Percentiles rank a stretch among this genome's conserved stretches.
Evolutionary conservation across 1,140 invertebrate genomes (phyloP).

Genomic region (Bathynomus jamesi): DNA sequence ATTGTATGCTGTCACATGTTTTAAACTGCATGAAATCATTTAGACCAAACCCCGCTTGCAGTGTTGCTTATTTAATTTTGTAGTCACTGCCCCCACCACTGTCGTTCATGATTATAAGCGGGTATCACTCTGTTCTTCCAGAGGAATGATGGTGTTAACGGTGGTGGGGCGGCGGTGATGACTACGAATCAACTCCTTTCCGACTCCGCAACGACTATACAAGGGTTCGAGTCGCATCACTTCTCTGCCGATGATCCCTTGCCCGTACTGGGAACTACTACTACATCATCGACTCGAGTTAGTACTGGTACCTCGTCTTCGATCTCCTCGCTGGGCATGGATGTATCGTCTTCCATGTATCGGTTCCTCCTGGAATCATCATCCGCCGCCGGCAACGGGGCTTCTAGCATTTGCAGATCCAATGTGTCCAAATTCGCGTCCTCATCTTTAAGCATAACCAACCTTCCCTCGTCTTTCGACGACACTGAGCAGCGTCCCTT

Average conservation of each 20-base stretch:
- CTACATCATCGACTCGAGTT: neutral
- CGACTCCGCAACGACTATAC: neutral
- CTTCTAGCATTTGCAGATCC: neutral
- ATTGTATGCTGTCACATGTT: too few relatives aligned
- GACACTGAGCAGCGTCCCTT: conserved; percentile 56
- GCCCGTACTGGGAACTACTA: neutral
- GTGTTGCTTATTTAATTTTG: neutral
- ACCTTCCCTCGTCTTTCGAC: neutral
- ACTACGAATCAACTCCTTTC: neutral
- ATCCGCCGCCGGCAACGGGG: neutral
- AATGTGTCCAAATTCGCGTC: neutral
- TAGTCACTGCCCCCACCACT: neutral
- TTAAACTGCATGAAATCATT: too few relatives aligned
- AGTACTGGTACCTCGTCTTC: neutral
- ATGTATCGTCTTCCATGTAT: neutral
- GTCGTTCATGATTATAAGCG: neutral
- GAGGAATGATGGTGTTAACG: neutral
- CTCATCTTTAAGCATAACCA: neutral
- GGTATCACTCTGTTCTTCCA: neutral
- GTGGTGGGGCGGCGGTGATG: neutral
- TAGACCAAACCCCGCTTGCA: neutral
- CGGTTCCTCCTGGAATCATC: neutral
- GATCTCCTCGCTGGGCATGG: neutral
- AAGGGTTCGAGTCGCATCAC: neutral
- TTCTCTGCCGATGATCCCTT: neutral